Evolutionary conservation across 2,888 invertebrate species (phyloP).

Genomic region (Microctonus aethiopoides): DNA sequence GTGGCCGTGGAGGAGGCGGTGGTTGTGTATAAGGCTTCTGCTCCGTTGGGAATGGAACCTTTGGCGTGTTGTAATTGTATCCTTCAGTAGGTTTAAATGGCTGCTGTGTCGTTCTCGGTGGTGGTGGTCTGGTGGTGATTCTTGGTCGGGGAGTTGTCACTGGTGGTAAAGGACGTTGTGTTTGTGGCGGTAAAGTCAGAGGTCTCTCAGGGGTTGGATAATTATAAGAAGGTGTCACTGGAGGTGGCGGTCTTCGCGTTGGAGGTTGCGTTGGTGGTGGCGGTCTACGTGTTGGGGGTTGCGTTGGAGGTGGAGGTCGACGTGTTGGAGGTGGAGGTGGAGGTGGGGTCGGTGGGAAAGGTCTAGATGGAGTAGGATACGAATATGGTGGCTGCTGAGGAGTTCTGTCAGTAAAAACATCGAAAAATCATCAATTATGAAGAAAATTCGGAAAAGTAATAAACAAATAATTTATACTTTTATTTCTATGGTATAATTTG

Average conservation of each 20-base stretch:
- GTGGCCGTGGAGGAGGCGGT: conserved; percentile 40
- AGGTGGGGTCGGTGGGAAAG: conserved; percentile 26
- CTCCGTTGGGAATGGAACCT: conserved; percentile 29
- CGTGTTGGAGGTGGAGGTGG: conserved; percentile 45
- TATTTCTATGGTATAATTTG: too few relatives aligned
- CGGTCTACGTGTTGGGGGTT: conserved; percentile 31
- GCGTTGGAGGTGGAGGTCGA: conserved; percentile 45
- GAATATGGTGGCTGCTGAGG: conserved; percentile 23
- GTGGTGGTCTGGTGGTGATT: conserved; percentile 28
- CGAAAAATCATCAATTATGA: too few relatives aligned
- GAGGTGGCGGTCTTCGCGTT: conserved; percentile 33
- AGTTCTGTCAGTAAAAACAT: background rate
- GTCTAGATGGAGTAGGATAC: conserved; percentile 46
- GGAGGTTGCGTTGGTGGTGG: conserved; percentile 38
- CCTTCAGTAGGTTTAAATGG: conserved; percentile 19
- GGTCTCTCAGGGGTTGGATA: conserved; percentile 46
- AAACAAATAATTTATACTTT: too few relatives aligned
- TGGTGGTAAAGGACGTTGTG: conserved; percentile 24
- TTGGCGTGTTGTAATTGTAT: conserved; percentile 36
- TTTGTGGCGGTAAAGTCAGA: conserved; percentile 36
- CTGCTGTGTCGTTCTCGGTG: conserved; percentile 23
- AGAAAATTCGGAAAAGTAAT: too few relatives aligned
- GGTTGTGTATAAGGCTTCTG: conserved; percentile 6
- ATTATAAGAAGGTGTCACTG: conserved; percentile 40
- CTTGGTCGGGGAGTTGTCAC: conserved; percentile 31